phyloP scores from a whole-genome alignment of 2,888 invertebrate species.

The Liodrosophila aerea region DNA sequence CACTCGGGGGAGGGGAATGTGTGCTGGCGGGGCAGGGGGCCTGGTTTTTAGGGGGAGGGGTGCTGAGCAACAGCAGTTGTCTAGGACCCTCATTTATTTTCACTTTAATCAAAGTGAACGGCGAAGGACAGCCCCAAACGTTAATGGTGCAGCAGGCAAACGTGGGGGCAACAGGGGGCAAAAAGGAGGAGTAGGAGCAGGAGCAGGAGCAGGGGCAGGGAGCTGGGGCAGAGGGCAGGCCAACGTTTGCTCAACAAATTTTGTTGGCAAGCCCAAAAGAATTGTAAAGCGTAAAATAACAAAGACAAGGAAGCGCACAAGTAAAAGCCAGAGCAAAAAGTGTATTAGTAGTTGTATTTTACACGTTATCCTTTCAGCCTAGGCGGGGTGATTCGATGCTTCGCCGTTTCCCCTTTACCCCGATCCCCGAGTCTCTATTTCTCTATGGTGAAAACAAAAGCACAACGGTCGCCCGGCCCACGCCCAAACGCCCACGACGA shows the following conservation, averaged over 20 bases:
- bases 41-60: constrained; percentile 9
- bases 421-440: too few species aligned
- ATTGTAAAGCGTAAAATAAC: constrained; percentile 75
- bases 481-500: too few species aligned
- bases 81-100: constrained; percentile 76
- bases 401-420: too few species aligned
- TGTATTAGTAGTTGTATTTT: constrained; percentile 66
- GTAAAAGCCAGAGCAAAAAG: constrained; percentile 33
- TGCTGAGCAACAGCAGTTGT: constrained; percentile 61
- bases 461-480: constrained; percentile 36
- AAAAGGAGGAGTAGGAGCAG: background rate
- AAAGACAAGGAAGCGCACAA: constrained; percentile 55
- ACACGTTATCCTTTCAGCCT: constrained; percentile 69
- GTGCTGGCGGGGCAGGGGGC: constrained; percentile 4
- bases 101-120: constrained; percentile 73
- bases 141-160: constrained; percentile 18
- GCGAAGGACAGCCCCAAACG: constrained; percentile 39
- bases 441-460: constrained; percentile 47
- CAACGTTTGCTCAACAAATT: constrained; percentile 66
- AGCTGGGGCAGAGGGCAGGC: constrained; percentile 29
- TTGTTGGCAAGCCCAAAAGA: constrained; percentile 68
- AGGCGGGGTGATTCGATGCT: background rate
- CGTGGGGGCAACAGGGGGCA: background rate
- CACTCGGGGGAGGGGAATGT: background rate
- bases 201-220: background rate